phyloP scores from a whole-genome alignment of 2,888 invertebrate species.

The Micoletzkya japonica region DNA sequence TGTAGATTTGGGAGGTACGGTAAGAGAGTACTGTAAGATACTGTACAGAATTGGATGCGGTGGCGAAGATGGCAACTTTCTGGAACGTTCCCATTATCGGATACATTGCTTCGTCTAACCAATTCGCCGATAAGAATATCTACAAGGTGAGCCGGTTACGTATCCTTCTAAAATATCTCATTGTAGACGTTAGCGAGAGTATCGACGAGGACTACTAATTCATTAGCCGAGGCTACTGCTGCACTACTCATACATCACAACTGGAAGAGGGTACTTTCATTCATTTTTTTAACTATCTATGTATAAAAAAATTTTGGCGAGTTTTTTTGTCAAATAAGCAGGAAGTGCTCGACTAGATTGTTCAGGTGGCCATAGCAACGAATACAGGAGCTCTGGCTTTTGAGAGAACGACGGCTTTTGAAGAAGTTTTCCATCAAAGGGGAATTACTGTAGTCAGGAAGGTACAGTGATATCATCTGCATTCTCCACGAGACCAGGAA shows the following conservation, averaged over 20 bases:
- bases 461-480: slow-evolving; percentile 25
- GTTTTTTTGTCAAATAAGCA: neutral
- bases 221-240: slow-evolving; percentile 56
- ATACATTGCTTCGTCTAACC: slow-evolving; percentile 60
- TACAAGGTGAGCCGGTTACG: slow-evolving; percentile 34
- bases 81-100: slow-evolving; percentile 63
- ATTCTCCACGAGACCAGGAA: slow-evolving; percentile 5
- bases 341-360: neutral
- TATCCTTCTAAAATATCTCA: neutral
- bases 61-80: slow-evolving; percentile 61
- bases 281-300: neutral
- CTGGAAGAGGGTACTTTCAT: slow-evolving; percentile 50
- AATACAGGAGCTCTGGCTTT: slow-evolving; percentile 59
- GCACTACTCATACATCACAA: slow-evolving; percentile 58
- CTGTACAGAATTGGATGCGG: slow-evolving; percentile 57
- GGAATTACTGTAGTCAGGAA: slow-evolving; percentile 52
- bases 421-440: slow-evolving; percentile 58
- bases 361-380: slow-evolving; percentile 56
- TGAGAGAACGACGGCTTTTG: slow-evolving; percentile 55
- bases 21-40: neutral
- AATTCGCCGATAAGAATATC: slow-evolving; percentile 57
- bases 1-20: neutral
- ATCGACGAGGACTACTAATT: slow-evolving; percentile 60
- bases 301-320: neutral
- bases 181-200: slow-evolving; percentile 54